Evolutionary conservation across 2,113 vertebrate species (phyloP), one percentile per base, ranked within the genome.

Genomic region (Actenoides lindsayi): DNA sequence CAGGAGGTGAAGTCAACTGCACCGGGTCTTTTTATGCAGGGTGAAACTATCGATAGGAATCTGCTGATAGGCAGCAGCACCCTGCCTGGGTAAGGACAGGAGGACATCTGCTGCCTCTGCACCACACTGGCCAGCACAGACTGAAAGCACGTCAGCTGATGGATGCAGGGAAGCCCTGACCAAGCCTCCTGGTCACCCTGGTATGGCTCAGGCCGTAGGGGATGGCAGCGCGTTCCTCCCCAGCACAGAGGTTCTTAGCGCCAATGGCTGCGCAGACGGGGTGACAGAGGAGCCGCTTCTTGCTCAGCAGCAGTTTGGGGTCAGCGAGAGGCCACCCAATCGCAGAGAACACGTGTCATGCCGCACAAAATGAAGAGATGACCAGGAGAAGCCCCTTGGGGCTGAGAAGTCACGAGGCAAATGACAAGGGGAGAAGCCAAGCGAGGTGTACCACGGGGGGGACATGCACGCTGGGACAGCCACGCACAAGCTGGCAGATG

Each of bases 281-380:
- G 68, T 44, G 28, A 28, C 24, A 54, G 39, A 9, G 35, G 18
- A 37, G 59, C 9, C 56, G 3, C 20, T 56, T 41, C 67, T 53
- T 28, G 71, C 62, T 57, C 67, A 62, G 88, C 62, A 51, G 60
- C 56, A 70, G 76, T 28, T 63, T 18, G 64, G 81, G 16, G 21
- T 42, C 12, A 68, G 63, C 1, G 1, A 68, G 80, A 48, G 30
- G 50, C 84, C 51, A 5, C 5, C 46, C 18, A 15, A 39, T 9
- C 4, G 2, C 13, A 17, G 37, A 46, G 48, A 30, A 53, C 0
- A 24, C 1, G 6, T 9, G 24, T 35, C 2, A 4, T 13, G 2
- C 4, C 1, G 30, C 7, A 2, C 1, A 1, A 39, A 64, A n/a
- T 7, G 53, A 71, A 70, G 80, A 75, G 81, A 63, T 33, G 77